Percentiles rank a stretch among this genome's conserved stretches.
phyloP scores from a whole-genome alignment of 1,140 invertebrate species.

The Drosophila chauvacae region DNA sequence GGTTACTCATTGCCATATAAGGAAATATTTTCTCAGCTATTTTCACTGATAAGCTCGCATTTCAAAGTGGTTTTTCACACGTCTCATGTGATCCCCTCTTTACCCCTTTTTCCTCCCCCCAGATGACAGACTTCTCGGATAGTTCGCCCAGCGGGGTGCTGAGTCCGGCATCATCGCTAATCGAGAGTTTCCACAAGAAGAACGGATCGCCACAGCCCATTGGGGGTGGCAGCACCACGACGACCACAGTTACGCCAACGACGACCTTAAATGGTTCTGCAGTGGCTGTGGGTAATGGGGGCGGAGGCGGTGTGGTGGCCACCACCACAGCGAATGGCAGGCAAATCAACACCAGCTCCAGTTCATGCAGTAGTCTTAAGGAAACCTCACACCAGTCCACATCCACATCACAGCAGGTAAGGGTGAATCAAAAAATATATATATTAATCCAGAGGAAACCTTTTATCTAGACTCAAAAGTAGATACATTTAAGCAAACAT shows the following conservation, averaged over 20 bases:
- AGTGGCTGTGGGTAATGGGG: conserved; percentile 31
- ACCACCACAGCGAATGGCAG: conserved; percentile 51
- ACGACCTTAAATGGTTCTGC: conserved; percentile 52
- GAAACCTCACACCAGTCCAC: conserved; percentile 82
- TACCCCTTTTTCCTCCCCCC: background rate
- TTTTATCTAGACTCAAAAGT: background rate
- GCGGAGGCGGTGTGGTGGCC: conserved; percentile 39
- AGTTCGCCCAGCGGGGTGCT: conserved; percentile 74
- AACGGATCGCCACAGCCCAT: conserved; percentile 47
- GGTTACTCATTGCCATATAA: conserved; percentile 29
- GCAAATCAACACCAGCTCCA: conserved; percentile 80
- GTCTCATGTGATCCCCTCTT: background rate
- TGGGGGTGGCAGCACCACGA: conserved; percentile 1
- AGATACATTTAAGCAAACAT: background rate
- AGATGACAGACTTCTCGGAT: conserved; percentile 85
- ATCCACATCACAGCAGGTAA: conserved; percentile 84
- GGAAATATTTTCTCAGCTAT: conserved; percentile 5
- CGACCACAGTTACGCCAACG: conserved; percentile 29
- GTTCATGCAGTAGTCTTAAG: conserved; percentile 84
- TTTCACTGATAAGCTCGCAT: conserved; percentile 31
- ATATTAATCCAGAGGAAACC: background rate
- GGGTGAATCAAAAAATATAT: background rate
- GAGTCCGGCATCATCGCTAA: conserved; percentile 77
- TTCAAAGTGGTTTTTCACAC: conserved; percentile 5
- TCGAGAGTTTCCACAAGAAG: conserved; percentile 84